A percentile compares a stretch with the other conserved stretches of the same genome.
phyloP scores from a whole-genome alignment of 2,888 invertebrate genomes.

The Drosophila formosana region DNA sequence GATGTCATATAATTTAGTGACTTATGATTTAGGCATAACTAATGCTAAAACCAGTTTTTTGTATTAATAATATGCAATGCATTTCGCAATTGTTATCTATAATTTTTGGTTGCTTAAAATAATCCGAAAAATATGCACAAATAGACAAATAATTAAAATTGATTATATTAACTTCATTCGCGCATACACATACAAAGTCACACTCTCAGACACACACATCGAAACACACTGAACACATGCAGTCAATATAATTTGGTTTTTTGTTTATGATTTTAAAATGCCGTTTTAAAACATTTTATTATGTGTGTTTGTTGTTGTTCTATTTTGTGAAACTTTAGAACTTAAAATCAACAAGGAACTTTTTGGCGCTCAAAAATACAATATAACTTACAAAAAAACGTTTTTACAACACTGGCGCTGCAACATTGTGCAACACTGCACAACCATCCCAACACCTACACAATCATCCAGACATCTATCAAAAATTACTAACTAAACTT shows the following conservation, averaged over 20 bases:
- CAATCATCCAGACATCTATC: conserved; percentile 40
- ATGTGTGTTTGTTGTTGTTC: conserved; percentile 46
- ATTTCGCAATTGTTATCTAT: conserved; percentile 26
- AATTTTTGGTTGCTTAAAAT: conserved; percentile 56
- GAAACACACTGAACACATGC: conserved; percentile 77
- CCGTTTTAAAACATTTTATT: conserved; percentile 74
- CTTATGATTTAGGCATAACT: conserved; percentile 54
- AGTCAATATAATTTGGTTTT: conserved; percentile 56
- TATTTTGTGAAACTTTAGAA: conserved; percentile 72
- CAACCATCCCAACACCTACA: conserved; percentile 46
- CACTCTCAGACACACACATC: conserved; percentile 36
- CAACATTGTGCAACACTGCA: conserved; percentile 41
- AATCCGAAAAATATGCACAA: conserved; percentile 70
- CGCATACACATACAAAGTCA: conserved; percentile 38
- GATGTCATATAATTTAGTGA: conserved; percentile 47
- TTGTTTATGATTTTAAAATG: conserved; percentile 69
- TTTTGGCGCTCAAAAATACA: conserved; percentile 81
- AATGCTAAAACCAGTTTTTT: conserved; percentile 69
- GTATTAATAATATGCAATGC: conserved; percentile 49
- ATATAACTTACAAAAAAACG: conserved; percentile 74
- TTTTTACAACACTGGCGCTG: conserved; percentile 63
- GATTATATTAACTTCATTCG: conserved; percentile 50
- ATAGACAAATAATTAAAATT: conserved; percentile 68
- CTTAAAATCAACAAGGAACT: conserved; percentile 81
- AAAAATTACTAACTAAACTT: conserved; percentile 46